Evolutionary conservation across 35 echinoderm and acorn worm genomes (phyloP).

Genomic region (Ophiothrix spiculata): DNA sequence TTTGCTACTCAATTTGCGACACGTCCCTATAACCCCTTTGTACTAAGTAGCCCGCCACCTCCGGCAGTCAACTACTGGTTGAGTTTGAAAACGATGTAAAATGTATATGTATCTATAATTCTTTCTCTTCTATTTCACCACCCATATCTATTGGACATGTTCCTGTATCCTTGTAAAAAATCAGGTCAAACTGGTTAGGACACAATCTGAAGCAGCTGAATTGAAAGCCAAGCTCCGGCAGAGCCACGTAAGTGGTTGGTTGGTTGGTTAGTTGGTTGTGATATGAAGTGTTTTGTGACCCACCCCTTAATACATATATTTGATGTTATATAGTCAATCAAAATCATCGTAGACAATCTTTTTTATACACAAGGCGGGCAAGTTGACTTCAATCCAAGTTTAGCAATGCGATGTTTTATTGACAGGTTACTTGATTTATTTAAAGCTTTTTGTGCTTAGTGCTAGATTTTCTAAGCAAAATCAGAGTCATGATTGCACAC

Average conservation of each 20-base stretch:
- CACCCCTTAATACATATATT: no score
- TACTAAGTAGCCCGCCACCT: no score
- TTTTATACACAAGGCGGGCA: neutral
- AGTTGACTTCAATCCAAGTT: neutral
- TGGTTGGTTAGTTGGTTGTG: neutral
- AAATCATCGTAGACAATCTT: no score
- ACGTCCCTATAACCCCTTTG: no score
- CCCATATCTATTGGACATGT: conserved; percentile 1
- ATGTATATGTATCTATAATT: neutral
- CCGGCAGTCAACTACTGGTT: no score
- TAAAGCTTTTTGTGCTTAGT: no score
- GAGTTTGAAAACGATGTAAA: neutral
- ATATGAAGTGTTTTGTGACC: no score
- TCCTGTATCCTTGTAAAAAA: neutral
- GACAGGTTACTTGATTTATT: no score
- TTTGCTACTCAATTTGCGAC: no score
- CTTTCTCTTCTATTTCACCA: conserved; percentile 10
- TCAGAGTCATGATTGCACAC: no score
- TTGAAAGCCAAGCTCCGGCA: conserved; percentile 73
- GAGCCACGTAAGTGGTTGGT: conserved; percentile 68
- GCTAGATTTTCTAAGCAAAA: no score
- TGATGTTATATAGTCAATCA: no score
- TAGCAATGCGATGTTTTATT: neutral
- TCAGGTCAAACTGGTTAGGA: conserved; percentile 67
- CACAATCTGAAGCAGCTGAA: conserved; percentile 74